Evolutionary conservation across 2,113 vertebrate species (phyloP).

Genomic region (Phrynocephalus versicolor): DNA sequence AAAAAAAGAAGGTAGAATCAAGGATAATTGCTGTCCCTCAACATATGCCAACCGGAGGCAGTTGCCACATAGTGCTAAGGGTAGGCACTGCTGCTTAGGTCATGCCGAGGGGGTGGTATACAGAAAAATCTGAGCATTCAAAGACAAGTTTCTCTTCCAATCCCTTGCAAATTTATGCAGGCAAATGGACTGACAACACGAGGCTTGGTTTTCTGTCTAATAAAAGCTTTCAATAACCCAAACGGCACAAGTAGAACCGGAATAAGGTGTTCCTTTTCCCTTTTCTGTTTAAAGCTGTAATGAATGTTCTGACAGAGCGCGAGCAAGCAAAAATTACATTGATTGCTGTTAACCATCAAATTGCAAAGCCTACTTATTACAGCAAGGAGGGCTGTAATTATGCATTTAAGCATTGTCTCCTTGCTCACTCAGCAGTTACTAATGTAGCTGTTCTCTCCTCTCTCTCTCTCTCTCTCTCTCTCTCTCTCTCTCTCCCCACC

Average conservation of each 20-base stretch:
- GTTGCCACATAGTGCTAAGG: neutral
- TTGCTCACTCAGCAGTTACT: slow-evolving; percentile 41
- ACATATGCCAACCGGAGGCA: neutral
- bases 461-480: neutral
- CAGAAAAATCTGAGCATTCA: neutral
- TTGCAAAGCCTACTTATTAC: slow-evolving; percentile 6
- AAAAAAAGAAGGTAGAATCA: too few relatives aligned
- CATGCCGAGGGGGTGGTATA: neutral
- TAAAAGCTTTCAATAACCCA: slow-evolving; percentile 40
- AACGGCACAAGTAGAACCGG: neutral
- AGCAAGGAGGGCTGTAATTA: slow-evolving; percentile 17
- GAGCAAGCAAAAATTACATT: slow-evolving; percentile 23
- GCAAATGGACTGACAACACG: neutral
- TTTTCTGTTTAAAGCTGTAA: slow-evolving; percentile 30
- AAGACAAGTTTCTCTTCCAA: neutral
- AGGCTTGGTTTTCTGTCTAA: neutral
- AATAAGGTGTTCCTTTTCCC: neutral
- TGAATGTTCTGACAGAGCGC: slow-evolving; percentile 16
- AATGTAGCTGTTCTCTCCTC: neutral
- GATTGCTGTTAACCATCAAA: slow-evolving; percentile 39
- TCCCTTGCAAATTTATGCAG: neutral
- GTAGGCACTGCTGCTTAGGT: neutral
- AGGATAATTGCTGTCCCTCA: neutral
- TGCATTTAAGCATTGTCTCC: slow-evolving; percentile 4
- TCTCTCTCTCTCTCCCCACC: neutral